These are phyloP conservation scores for Festucalex cinctus DNA, from an alignment of 2,113 vertebrate genomes.

Conservation along the genomic window DNA sequence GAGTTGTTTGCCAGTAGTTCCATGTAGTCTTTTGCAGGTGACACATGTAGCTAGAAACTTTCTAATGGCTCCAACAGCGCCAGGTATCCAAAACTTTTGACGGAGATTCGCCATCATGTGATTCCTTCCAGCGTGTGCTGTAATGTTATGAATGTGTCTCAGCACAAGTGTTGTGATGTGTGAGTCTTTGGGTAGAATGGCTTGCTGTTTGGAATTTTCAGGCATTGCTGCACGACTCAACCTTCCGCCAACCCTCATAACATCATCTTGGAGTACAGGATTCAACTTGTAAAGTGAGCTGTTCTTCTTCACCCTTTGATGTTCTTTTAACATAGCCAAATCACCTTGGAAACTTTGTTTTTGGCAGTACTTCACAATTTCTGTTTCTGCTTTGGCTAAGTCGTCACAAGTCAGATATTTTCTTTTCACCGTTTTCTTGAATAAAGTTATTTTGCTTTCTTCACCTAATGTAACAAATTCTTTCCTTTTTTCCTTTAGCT, in stretches of 20 bases:
- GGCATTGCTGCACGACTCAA: not conserved
- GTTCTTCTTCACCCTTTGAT: slow-evolving; percentile 3
- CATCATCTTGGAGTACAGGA: slow-evolving; percentile 9
- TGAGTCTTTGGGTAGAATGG: not conserved
- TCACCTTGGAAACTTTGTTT: slow-evolving; percentile 13
- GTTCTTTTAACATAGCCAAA: not conserved
- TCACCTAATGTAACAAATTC: not conserved
- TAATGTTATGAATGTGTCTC: not conserved
- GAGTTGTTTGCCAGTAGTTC: too few relatives aligned
- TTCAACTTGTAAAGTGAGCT: slow-evolving; percentile 7
- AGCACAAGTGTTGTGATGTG: slow-evolving; percentile 7
- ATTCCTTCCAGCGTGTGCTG: slow-evolving; percentile 3
- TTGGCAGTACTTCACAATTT: slow-evolving; percentile 11
- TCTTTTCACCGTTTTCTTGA: not conserved
- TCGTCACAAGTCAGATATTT: not conserved
- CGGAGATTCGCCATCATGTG: slow-evolving; percentile 1
- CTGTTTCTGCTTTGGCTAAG: slow-evolving; percentile 8
- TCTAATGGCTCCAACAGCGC: not conserved
- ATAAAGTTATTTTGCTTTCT: not conserved
- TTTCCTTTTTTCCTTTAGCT: not conserved
- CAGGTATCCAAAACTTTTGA: slow-evolving; percentile 1
- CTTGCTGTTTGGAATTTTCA: slow-evolving; percentile 4
- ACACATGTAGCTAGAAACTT: not conserved
- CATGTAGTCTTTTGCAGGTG: not conserved
- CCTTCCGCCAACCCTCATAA: slow-evolving; percentile 5